Evolutionary conservation across 2,797 vertebrate genomes (phyloP).

Genomic region (Falco concolor): DNA sequence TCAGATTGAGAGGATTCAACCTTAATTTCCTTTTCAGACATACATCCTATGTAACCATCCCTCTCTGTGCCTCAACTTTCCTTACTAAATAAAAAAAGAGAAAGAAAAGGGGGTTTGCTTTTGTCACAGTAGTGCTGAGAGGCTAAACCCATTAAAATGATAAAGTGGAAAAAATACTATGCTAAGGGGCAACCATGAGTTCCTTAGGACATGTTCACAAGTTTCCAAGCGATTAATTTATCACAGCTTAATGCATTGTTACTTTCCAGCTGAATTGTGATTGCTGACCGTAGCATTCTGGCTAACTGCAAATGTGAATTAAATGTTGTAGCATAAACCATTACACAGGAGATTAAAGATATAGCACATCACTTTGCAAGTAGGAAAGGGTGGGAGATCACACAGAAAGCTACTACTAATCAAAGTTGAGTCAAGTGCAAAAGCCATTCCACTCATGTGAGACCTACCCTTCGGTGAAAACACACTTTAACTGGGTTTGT

Average conservation of each 20-base stretch:
- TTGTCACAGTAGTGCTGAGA: neutral
- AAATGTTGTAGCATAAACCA: neutral
- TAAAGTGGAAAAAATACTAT: neutral
- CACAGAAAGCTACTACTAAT: neutral
- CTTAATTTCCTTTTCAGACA: neutral
- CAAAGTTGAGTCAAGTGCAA: neutral
- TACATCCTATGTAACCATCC: neutral
- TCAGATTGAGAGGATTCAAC: neutral
- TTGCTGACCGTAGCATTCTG: neutral
- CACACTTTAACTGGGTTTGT: neutral
- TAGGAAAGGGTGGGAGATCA: neutral
- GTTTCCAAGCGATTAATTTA: conserved; percentile 53
- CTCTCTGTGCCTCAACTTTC: neutral
- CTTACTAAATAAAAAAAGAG: neutral
- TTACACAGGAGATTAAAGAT: neutral
- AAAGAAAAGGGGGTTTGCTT: neutral
- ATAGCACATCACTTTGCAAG: neutral
- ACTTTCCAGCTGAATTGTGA: neutral
- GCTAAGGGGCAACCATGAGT: neutral
- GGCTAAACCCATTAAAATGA: conserved; percentile 26
- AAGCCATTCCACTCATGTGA: accelerated
- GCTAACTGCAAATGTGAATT: conserved; percentile 10
- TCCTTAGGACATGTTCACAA: conserved; percentile 24
- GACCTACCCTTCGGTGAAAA: neutral
- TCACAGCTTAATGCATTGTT: conserved; percentile 9